Conservation (phyloP, 2,797 vertebrate genomes). For the Peromyscus attwateri region DNA sequence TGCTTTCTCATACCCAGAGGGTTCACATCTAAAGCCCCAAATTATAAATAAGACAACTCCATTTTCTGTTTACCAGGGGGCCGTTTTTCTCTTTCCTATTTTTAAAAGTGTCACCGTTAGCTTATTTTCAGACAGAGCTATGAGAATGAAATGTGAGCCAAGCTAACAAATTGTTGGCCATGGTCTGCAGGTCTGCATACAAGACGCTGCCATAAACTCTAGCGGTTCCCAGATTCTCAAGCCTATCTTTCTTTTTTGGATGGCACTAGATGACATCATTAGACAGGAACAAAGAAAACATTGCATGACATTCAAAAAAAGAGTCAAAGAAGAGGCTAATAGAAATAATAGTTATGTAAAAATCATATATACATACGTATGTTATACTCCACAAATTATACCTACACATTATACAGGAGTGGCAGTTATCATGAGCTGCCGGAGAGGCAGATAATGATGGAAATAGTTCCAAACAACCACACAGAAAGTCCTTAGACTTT, state of each 20-base stretch:
- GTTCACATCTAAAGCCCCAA: background rate
- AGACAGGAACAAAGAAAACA: slow-evolving; percentile 9
- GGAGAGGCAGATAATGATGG: background rate
- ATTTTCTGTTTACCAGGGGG: slow-evolving; percentile 3
- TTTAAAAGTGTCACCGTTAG: background rate
- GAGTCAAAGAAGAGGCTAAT: background rate
- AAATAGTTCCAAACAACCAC: background rate
- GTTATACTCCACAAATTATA: background rate
- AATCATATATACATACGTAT: background rate
- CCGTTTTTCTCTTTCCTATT: slow-evolving; percentile 16
- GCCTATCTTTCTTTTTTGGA: background rate
- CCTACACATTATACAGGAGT: background rate
- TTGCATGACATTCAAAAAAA: background rate
- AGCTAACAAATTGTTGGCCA: background rate
- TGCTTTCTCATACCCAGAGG: background rate
- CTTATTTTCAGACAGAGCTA: slow-evolving; percentile 54
- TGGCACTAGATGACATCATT: background rate
- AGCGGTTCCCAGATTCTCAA: slow-evolving; percentile 2
- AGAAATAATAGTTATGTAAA: slow-evolving; percentile 6
- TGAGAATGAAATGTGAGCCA: background rate
- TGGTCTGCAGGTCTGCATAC: background rate
- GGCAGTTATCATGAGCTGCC: background rate
- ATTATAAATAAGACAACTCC: background rate
- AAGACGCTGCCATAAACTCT: background rate
- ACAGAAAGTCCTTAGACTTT: background rate